Evolutionary conservation across 1,140 invertebrate genomes (phyloP).

Genomic region (Drosophila nannoptera): DNA sequence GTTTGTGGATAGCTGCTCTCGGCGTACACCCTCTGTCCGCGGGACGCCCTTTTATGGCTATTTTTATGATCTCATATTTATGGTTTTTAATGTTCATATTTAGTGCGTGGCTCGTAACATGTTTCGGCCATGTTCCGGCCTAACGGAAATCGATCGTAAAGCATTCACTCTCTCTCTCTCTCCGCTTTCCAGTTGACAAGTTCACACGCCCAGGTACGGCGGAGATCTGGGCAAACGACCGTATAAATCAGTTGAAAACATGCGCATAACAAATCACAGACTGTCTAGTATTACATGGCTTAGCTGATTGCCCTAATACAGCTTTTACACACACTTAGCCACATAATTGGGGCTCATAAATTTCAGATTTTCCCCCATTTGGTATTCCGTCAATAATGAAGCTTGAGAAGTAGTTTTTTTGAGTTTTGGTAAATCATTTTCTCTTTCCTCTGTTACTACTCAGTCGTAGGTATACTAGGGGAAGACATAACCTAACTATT

Average conservation of each 20-base stretch:
- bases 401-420: too few relatives aligned
- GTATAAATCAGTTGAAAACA: conserved; percentile 10
- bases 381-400: too few relatives aligned
- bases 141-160: conserved; percentile 71
- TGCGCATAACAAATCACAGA: not conserved
- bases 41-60: conserved; percentile 24
- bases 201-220: conserved; percentile 58
- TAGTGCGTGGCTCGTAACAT: conserved; percentile 46
- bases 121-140: conserved; percentile 40
- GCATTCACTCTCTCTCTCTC: conserved; percentile 36
- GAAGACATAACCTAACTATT: too few relatives aligned
- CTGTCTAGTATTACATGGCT: not conserved
- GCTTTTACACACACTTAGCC: too few relatives aligned
- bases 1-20: conserved; percentile 12
- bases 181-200: conserved; percentile 33
- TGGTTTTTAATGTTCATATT: conserved; percentile 73
- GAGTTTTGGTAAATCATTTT: too few relatives aligned
- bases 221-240: not conserved
- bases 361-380: too few relatives aligned
- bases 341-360: too few relatives aligned
- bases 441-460: too few relatives aligned
- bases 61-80: conserved; percentile 68
- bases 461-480: too few relatives aligned
- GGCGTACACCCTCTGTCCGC: too few relatives aligned
- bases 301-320: not conserved